These are phyloP conservation scores for Leptopilina drosophilae DNA, from an alignment of 2,888 invertebrate species.

Conservation along the genomic window DNA sequence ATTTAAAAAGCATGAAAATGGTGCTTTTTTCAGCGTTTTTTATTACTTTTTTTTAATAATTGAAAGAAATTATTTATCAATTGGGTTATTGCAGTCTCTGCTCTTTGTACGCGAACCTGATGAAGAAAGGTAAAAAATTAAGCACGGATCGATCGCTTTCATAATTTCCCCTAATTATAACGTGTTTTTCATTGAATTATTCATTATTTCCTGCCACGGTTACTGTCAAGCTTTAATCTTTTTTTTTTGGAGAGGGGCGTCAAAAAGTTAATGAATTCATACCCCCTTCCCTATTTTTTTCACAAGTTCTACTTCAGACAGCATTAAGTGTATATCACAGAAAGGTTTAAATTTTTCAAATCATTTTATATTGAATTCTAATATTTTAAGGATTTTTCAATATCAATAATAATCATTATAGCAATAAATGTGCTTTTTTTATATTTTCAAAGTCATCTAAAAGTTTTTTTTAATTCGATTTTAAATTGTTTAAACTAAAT, in stretches of 20 bases:
- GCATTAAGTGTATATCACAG: neutral
- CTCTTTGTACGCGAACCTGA: neutral
- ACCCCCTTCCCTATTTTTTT: neutral
- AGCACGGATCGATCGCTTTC: constrained; percentile 22
- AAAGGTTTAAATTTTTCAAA: neutral
- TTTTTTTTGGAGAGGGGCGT: neutral
- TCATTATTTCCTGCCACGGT: constrained; percentile 25
- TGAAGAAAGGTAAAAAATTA: constrained; percentile 12
- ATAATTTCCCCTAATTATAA: constrained; percentile 41
- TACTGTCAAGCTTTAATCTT: neutral
- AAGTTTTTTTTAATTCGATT: too few species aligned
- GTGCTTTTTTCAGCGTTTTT: too few species aligned
- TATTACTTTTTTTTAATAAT: neutral
- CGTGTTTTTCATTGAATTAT: constrained; percentile 35
- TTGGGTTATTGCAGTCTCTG: neutral
- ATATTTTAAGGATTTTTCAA: constrained; percentile 3
- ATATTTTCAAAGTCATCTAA: neutral
- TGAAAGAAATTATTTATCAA: neutral
- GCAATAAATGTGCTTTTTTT: neutral
- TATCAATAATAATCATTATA: neutral
- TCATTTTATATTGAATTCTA: neutral
- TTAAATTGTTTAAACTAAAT: too few species aligned
- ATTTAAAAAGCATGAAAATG: neutral
- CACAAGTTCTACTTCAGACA: constrained; percentile 19
- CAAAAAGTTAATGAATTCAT: constrained; percentile 16